A percentile compares a stretch with the other conserved stretches of the same genome.
These are phyloP conservation scores for Vanessa atalanta DNA, from an alignment of 1,140 invertebrate genomes.

Conservation along the genomic window DNA sequence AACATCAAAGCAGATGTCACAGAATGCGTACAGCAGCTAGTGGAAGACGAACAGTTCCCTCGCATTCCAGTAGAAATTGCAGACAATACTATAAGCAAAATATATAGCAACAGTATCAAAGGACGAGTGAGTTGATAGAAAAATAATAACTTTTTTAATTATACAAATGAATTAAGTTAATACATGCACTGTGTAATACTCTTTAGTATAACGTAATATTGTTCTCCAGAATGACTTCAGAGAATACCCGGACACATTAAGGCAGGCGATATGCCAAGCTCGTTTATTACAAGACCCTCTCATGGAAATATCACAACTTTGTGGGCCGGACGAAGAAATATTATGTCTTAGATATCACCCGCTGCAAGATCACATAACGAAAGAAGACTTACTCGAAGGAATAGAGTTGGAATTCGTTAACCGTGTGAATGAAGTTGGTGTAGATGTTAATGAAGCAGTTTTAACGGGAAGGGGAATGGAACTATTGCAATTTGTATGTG, in stretches of 20 bases:
- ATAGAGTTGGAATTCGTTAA: constrained; percentile 96
- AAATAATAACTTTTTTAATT: neutral
- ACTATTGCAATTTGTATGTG: constrained; percentile 98
- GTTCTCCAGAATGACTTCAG: constrained; percentile 88
- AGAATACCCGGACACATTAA: constrained; percentile 93
- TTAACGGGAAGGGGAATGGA: constrained; percentile 92
- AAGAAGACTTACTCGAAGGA: constrained; percentile 92
- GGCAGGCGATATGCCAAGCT: constrained; percentile 96
- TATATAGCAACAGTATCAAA: constrained; percentile 95
- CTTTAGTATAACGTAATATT: constrained; percentile 14
- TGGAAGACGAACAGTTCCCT: constrained; percentile 94
- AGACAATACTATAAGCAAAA: constrained; percentile 94
- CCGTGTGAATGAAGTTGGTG: constrained; percentile 98
- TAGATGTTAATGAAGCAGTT: constrained; percentile 97
- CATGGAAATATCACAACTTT: constrained; percentile 97
- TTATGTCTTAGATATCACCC: constrained; percentile 95
- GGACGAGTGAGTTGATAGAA: constrained; percentile 82
- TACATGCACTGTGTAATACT: neutral
- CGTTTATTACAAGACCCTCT: constrained; percentile 97
- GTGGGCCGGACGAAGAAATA: constrained; percentile 97
- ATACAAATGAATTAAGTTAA: neutral
- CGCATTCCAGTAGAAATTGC: constrained; percentile 93
- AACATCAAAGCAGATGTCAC: constrained; percentile 93
- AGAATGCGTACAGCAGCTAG: constrained; percentile 87
- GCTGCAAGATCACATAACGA: constrained; percentile 91